Percentiles rank a stretch among this genome's conserved stretches.
These are phyloP conservation scores for Drosophila sp. DNA, from an alignment of 1,140 invertebrate genomes.

Conservation along the genomic window DNA sequence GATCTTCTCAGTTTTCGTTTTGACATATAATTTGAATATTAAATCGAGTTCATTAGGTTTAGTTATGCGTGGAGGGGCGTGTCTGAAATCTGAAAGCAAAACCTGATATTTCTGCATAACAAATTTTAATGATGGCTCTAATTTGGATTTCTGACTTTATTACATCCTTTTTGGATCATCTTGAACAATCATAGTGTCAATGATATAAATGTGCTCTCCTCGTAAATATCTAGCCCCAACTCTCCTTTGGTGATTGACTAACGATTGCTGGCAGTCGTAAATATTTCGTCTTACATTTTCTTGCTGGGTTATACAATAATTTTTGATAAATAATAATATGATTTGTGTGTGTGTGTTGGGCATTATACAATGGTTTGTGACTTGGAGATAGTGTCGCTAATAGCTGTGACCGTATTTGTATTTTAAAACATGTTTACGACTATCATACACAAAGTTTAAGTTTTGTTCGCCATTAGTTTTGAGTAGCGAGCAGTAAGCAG, in stretches of 20 bases:
- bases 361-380: constrained; percentile 41
- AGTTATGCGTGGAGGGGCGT: not conserved
- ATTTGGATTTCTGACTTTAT: not conserved
- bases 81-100: not conserved
- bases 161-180: not conserved
- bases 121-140: not conserved
- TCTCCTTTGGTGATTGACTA: constrained; percentile 55
- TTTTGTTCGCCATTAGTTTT: constrained; percentile 60
- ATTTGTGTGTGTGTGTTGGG: constrained; percentile 23
- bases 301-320: constrained; percentile 49
- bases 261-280: constrained; percentile 59
- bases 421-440: constrained; percentile 67
- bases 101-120: not conserved
- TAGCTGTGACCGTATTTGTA: constrained; percentile 33
- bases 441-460: constrained; percentile 26
- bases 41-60: constrained; percentile 3
- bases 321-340: constrained; percentile 58
- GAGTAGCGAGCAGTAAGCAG: constrained; percentile 30
- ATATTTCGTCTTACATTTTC: constrained; percentile 52
- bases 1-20: not conserved
- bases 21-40: too few species aligned
- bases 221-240: constrained; percentile 18
- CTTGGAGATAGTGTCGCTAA: constrained; percentile 36
- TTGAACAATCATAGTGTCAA: constrained; percentile 32
- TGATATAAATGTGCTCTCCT: constrained; percentile 44